phyloP scores from a whole-genome alignment of 2,113 vertebrate species.

The Echinops telfairi region DNA sequence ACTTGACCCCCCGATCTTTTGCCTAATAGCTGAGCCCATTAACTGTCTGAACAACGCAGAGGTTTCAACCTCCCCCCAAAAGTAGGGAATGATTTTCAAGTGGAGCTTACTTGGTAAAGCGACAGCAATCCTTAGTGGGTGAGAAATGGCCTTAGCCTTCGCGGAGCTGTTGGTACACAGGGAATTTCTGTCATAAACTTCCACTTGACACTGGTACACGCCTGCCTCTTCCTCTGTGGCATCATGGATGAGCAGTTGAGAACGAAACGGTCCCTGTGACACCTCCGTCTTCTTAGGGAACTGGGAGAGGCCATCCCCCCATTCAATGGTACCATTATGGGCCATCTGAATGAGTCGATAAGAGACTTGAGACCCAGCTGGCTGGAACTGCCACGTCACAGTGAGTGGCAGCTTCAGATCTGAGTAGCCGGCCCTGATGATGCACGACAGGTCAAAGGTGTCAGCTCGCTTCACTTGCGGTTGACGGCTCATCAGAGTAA shows the following conservation, averaged over 20 bases:
- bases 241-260: constrained; percentile 84
- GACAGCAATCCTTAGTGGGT: constrained; percentile 84
- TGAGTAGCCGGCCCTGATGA: accelerated
- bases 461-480: constrained; percentile 49
- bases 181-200: constrained; percentile 83
- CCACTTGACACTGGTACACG: constrained; percentile 87
- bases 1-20: not conserved
- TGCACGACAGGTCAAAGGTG: constrained; percentile 82
- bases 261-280: not conserved
- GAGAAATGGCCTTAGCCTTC: constrained; percentile 79
- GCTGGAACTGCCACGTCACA: constrained; percentile 88
- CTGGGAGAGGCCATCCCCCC: constrained; percentile 79
- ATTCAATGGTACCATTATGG: constrained; percentile 85
- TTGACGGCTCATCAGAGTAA: constrained; percentile 75
- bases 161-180: not conserved
- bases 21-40: not conserved
- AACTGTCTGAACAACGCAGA: not conserved
- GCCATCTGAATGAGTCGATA: constrained; percentile 84
- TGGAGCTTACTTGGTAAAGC: constrained; percentile 87
- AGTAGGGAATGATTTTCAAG: not conserved
- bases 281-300: constrained; percentile 85
- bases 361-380: not conserved
- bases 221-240: constrained; percentile 83
- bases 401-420: constrained; percentile 70
- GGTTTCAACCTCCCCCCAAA: not conserved